Conservation (phyloP, 2,888 invertebrate genomes). For the Coelogynopora nodosa region DNA sequence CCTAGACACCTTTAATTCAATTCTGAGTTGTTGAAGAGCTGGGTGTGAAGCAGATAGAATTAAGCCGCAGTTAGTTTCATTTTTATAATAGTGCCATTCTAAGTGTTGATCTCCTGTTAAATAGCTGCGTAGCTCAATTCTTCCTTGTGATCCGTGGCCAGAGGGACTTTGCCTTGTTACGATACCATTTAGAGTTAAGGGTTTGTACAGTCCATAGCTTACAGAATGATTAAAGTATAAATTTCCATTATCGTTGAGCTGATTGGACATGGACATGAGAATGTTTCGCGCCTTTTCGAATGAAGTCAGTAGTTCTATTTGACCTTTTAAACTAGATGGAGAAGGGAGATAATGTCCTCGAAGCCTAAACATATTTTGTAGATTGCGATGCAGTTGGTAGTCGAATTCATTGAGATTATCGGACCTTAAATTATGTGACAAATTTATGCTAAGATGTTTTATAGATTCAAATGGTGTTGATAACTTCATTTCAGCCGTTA, state of each 20-base stretch:
- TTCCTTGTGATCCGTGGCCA: not conserved
- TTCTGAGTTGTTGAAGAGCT: not conserved
- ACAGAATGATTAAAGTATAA: not conserved
- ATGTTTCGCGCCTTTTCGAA: not conserved
- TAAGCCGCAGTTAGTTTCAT: not conserved
- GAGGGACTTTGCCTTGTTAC: not conserved
- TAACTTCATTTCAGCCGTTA: not conserved
- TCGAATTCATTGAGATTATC: not conserved
- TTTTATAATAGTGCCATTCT: not conserved
- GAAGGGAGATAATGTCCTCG: not conserved
- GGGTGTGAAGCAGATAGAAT: not conserved
- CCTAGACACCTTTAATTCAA: too few species aligned
- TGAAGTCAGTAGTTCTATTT: slow-evolving; percentile 16
- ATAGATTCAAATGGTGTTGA: not conserved
- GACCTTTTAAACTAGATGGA: not conserved
- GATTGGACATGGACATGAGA: not conserved
- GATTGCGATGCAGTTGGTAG: not conserved
- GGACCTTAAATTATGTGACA: not conserved
- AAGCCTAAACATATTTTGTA: not conserved
- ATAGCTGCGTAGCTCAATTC: not conserved
- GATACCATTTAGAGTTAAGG: not conserved
- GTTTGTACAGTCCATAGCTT: not conserved
- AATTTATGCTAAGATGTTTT: not conserved
- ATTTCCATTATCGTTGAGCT: not conserved
- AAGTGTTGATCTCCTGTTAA: not conserved